Base-by-base conservation (phyloP, 2,888 invertebrate genomes). In the Thereva unica region DNA sequence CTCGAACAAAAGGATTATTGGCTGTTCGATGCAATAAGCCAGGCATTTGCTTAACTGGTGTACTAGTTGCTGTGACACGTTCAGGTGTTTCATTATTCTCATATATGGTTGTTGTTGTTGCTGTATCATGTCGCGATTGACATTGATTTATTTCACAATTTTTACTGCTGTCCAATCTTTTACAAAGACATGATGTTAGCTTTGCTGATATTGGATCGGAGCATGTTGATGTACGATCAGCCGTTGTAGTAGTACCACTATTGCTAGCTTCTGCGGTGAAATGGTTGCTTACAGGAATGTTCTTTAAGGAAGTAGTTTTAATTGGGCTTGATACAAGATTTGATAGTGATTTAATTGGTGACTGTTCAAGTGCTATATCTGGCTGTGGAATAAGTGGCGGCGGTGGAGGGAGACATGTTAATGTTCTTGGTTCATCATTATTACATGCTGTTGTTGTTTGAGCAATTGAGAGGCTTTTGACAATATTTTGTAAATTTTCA, bases 311-410 rank as follows among this genome's bases (percentile, higher is more conserved):
- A 59, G 78, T 76, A 49, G 80, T 78, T 72, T 80, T 81, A 8
- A 73, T 78, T 72, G 83, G 86, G 82, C 82, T 85, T 73, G 86
- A 86, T 67, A 86, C 86, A 74, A 86, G 81, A 78, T 86, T 86
- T 59, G 87, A 87, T 69, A 87, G 78, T 66, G 86, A 87, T 76
- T 86, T 86, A 37, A 86, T 86, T 57, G 86, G 85, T 57, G 86
- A 86, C 74, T 84, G 85, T 71, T 80, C 80, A 65, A 79, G 68
- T 5, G 54, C 38, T 44, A 54, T 42, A 57, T 68, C 65, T 49
- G 23, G 55, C 5, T 49, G 40, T 45, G 54, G 54, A 12, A 66
- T 50, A 52, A 34, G 66, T 53, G 23, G 54, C 50, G 49, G n/a
- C 9, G 55, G 49, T 23, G 69, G 44, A 9, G 63, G 47, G n/a